These are phyloP conservation scores for Sorex fumeus DNA, from an alignment of 2,113 vertebrate genomes.

Conservation along the genomic window DNA sequence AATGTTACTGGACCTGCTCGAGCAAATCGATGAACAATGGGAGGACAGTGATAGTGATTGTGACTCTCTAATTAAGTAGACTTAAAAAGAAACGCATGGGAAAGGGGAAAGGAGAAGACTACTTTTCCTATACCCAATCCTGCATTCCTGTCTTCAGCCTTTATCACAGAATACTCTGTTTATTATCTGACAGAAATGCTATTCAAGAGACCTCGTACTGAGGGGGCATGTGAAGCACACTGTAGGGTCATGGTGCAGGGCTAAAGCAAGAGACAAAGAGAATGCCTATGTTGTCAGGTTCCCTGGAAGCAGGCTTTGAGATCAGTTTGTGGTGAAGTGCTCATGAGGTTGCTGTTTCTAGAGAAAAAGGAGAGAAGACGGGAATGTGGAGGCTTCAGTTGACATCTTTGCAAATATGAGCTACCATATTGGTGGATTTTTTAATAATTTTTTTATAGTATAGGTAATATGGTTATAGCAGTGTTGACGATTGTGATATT, in stretches of 20 bases:
- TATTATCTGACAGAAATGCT: neutral
- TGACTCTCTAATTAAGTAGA: neutral
- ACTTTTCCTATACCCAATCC: accelerated
- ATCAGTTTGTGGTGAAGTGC: neutral
- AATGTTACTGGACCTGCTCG: too few species aligned
- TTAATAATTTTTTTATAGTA: too few species aligned
- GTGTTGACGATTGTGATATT: too few species aligned
- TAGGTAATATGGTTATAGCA: too few species aligned
- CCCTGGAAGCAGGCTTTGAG: neutral
- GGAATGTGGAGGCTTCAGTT: neutral
- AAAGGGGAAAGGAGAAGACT: neutral
- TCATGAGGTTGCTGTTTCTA: neutral
- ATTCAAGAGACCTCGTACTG: neutral
- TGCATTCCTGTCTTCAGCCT: neutral
- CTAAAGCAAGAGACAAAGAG: neutral
- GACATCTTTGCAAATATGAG: neutral
- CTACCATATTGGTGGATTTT: neutral
- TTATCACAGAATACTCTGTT: neutral
- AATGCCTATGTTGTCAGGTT: neutral
- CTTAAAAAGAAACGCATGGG: neutral
- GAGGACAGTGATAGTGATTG: too few species aligned
- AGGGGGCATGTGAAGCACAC: neutral
- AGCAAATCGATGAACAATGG: too few species aligned
- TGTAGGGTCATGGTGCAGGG: accelerated
- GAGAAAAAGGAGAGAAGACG: neutral